Base-by-base conservation (phyloP, 2,797 vertebrate species). In the Halcyon badia region DNA sequence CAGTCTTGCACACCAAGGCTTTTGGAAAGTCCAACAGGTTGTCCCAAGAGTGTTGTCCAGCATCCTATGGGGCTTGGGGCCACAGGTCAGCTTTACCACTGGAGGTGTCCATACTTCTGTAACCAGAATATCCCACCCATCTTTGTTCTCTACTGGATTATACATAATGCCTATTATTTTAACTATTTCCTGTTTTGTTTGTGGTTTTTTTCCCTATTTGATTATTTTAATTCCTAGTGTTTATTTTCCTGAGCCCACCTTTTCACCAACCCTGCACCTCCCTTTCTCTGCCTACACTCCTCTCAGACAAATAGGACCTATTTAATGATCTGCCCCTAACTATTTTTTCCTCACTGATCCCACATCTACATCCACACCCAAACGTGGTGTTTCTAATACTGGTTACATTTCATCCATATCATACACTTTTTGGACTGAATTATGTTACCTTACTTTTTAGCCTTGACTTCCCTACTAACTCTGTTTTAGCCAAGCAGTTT, bases 401-500 rank as follows among this genome's bases (percentile, higher is more conserved):
- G 69, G 56, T 92, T 86, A 81, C 64, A 77, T 62, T 88, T 86
- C 25, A 44, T 61, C 60, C 76, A 16, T 14, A 90, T 22, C 33
- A 65, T 25, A 48, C 4, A 14, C 35, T 70, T 77, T 79, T 72
- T 49, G 19, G 83, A 65, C 41, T 54, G 64, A 90, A 94, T 54
- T 83, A 57, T 33, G 37, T 91, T 79, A 26, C 24, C 79, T 62
- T 48, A 57, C 20, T 46, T 46, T 78, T 90, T 7, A 90, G 54
- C 62, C 62, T 92, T 92, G 78, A 78, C 62, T 91, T 90, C 49
- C 33, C 35, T 68, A 31, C 39, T 64, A 75, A 30, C 73, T 54
- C 14, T 31, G 10, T 86, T 86, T 72, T 61, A 88, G 56, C 54
- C 54, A 77, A 93, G 46, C 20, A 90, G 51, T 83, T 88, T 70